phyloP scores from a whole-genome alignment of 2,797 vertebrate species.

The Antennarius maculatus region DNA sequence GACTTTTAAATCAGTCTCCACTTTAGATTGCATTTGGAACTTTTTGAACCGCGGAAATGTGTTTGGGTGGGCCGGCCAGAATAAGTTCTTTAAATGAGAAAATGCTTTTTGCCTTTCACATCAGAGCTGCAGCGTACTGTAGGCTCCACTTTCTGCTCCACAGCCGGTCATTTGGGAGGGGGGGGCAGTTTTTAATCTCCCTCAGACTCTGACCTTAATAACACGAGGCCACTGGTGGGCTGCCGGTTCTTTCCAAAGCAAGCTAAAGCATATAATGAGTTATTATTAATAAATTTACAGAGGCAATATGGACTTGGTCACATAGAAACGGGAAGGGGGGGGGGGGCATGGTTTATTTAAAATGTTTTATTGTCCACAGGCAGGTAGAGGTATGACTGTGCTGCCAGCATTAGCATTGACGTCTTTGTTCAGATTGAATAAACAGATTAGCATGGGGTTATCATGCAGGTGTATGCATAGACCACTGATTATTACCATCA shows the following conservation, averaged over 20 bases:
- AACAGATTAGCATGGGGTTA: too few relatives aligned
- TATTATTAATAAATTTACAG: constrained; percentile 62
- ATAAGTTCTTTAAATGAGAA: constrained; percentile 28
- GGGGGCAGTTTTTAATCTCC: constrained; percentile 51
- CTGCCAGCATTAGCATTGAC: too few relatives aligned
- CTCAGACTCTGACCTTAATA: constrained; percentile 64
- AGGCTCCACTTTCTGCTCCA: constrained; percentile 33
- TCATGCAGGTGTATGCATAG: too few relatives aligned
- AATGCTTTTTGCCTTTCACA: constrained; percentile 5
- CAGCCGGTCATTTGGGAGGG: constrained; percentile 23
- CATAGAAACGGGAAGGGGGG: constrained; percentile 30
- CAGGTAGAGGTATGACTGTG: too few relatives aligned
- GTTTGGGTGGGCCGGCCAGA: neutral
- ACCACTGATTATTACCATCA: too few relatives aligned
- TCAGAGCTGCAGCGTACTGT: constrained; percentile 18
- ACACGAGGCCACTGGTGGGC: constrained; percentile 45
- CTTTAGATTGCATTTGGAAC: neutral
- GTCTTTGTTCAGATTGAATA: too few relatives aligned
- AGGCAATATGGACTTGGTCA: constrained; percentile 26
- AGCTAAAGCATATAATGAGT: constrained; percentile 44
- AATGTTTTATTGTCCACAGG: too few relatives aligned
- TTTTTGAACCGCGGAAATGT: constrained; percentile 1
- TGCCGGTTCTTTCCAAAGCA: constrained; percentile 32
- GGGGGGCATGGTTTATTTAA: too few relatives aligned
- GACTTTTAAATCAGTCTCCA: constrained; percentile 17